phyloP scores from a whole-genome alignment of 35 echinoderm and acorn worm genomes.

The Diadema setosum region DNA sequence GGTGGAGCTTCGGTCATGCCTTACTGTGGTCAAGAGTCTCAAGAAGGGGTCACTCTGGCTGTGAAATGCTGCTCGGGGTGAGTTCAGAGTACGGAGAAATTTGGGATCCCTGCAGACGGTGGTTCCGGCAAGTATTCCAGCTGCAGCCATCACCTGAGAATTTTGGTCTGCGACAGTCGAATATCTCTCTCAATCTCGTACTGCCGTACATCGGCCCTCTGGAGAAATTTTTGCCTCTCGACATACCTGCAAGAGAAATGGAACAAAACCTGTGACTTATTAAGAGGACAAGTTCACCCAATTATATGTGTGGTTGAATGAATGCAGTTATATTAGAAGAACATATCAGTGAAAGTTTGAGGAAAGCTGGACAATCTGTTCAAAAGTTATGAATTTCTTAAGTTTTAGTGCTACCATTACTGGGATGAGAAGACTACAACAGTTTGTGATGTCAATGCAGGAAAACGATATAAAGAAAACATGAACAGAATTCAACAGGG shows the following conservation, averaged over 20 bases:
- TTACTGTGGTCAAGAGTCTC: too few species aligned
- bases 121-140: too few species aligned
- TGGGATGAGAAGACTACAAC: too few species aligned
- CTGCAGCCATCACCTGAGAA: not conserved
- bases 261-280: not conserved
- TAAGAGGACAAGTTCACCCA: not conserved
- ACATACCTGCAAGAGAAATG: slow-evolving; percentile 50
- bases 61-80: too few species aligned
- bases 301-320: not conserved
- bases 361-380: not conserved
- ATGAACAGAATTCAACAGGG: too few species aligned
- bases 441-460: too few species aligned
- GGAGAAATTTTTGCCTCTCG: slow-evolving; percentile 84
- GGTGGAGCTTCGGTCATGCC: too few species aligned
- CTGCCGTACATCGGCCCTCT: slow-evolving; percentile 72
- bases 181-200: slow-evolving; percentile 88
- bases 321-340: not conserved
- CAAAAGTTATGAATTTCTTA: not conserved
- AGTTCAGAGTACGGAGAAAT: too few species aligned
- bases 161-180: slow-evolving; percentile 45
- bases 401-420: not conserved
- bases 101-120: too few species aligned
- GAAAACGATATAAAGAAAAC: too few species aligned
- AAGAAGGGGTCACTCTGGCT: too few species aligned
- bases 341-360: not conserved